Base-by-base conservation (phyloP, 2,797 vertebrate species). In the Melopsittacus undulatus region DNA sequence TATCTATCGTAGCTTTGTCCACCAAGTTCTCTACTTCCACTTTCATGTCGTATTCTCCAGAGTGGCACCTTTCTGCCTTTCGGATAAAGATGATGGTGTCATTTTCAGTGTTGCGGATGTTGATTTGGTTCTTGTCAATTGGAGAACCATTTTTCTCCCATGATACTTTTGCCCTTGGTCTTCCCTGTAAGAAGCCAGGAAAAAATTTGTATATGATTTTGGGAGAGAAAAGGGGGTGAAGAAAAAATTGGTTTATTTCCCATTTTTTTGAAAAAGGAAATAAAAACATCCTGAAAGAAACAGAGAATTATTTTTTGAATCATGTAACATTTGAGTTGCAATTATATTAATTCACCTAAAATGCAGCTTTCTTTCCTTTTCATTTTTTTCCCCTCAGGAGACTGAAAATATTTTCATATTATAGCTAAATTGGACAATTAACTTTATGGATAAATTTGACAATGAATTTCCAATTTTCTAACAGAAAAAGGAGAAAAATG, bases 31-130 rank as follows among this genome's bases (percentile, higher is more conserved):
- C 99, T 97, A 99, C 99, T 97, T 99, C 98, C 86, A 99, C 99
- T 24, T 94, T 97, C 98, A 99, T 98, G 43, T 99, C 97, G 8
- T 99, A 99, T 95, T 99, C 99, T 57, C 99, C 99, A 17, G 99
- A 99, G 97, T 99, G 99, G 45, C 97, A 98, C 59, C 99, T 98
- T 51, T 99, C 99, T 13, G 99, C 99, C 96, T 99, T 99, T 57
- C 99, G 98, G 90, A 99, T 99, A 96, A 99, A 99, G 95, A 99
- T 98, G 96, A 99, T 99, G 45, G 99, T 99, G 87, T 99, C 99
- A 1, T 98, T 98, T 79, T 99, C 99, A 7, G 98, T 99, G 98
- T 99, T 99, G 48, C 99, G 99, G 91, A 99, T 99, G 96, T 98
- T 99, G 94, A 99, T 98, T 45, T 99, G 98, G 46, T 98, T 97